Base-by-base conservation (phyloP, 2,113 vertebrate genomes). In the Crotalus viridis region DNA sequence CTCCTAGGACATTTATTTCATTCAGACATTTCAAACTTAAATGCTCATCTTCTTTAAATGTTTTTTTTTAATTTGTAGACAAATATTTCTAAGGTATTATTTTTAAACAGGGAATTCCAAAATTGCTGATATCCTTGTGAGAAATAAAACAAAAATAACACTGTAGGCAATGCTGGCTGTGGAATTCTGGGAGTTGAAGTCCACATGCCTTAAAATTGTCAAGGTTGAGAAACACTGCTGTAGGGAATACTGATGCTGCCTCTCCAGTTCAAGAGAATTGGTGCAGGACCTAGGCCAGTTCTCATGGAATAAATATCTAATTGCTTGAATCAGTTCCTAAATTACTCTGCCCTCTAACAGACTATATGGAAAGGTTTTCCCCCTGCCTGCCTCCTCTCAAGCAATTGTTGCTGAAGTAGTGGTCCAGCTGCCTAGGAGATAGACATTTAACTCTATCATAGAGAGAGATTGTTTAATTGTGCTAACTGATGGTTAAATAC, bases 221-320 rank as follows among this genome's bases (percentile, higher is more conserved):
- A 39, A 39, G 39, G 39, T 39, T 39, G 39, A 39, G 39, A 39
- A 39, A 39, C 39, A 39, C 39, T 39, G 2, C 39, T 39, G 39
- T 21, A 21, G n/a, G 51, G 85, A 88, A 1, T 28, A 94, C 33
- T 85, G 91, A 94, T 93, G 7, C 48, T 39, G 52, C 52, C 19
- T 91, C 12, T 54, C 95, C 13, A 89, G 17, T 64, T 0, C 1
- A 10, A 17, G 15, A 6, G 15, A 93, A 22, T 1, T 89, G 15
- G 91, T 90, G 93, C 52, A 95, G 91, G 91, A 69, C 74, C 74
- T 69, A 85, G 3, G 56, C 55, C 64, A 93, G 92, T 93, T 92
- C 46, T 91, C 59, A 92, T 56, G 21, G 94, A 51, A 17, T 55
- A 55, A 93, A 92, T 74, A 17, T 74, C 15, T 4, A 54, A 15